Evolutionary conservation across 64 coral and sea anemone genomes (phyloP), one percentile per base, ranked within the genome.

Genomic region (Montipora capricornis): DNA sequence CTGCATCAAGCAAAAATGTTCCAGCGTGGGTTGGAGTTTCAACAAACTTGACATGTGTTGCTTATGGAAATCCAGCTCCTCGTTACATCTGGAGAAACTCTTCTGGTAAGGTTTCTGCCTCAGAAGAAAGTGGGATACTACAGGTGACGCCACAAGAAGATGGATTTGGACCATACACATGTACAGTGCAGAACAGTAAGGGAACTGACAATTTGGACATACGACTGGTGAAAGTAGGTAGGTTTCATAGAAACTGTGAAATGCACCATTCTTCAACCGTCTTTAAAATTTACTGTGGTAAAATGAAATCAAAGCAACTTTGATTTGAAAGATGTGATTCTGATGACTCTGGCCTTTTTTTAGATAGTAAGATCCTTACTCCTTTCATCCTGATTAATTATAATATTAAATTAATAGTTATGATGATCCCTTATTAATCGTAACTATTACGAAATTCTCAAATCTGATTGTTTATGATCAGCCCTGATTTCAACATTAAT

Each of bases 211-310:
- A 44, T 2, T 62, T 80, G 20, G 86, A 59, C 49, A 69, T 93
- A 26, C 76, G 73, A 16, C 22, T 93, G 11, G 86, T 93, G 26
- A 88, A 93, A 93, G 92, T 93, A 58, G 92, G 92, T 93, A 93
- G 70, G 92, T 20, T 50, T 78, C 37, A 37, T 37, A 37, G 5
- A 12, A 78, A 16, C 11, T 13, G 20, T 26, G 20, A 29, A 13
- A 1, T 19, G 64, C 64, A 17, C 53, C 53, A 57, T 57, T 57
- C 53, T 57, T 6, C 26, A 26, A 26, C 26, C 26, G 26, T 26
- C 26, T 26, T 26, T 26, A 26, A 26, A 26, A 26, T 26, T 26
- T 26, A 26, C 26, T 26, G 26, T 37, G 37, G 37, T 37, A 0
- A 37, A 37, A 2, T 37, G 37, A 37, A 37, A 37, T 37, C 37